A percentile compares a stretch with the other conserved stretches of the same genome.
Evolutionary conservation across 2,888 invertebrate genomes (phyloP).

Genomic region (Cepaea hortensis): DNA sequence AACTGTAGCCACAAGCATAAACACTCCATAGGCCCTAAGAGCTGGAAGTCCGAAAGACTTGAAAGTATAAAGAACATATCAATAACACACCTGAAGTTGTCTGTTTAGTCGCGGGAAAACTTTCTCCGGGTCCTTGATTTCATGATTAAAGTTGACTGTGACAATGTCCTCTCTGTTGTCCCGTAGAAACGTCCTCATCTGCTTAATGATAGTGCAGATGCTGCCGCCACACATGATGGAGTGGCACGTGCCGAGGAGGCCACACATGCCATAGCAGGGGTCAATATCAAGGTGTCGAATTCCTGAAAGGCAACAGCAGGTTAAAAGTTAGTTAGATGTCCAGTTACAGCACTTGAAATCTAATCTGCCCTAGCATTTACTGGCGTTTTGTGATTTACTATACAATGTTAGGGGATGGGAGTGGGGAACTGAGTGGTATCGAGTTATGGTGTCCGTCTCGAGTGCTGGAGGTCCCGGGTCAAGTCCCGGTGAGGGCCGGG

Average conservation of each 20-base stretch:
- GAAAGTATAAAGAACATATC: not conserved
- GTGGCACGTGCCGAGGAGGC: constrained; percentile 49
- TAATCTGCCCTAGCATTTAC: no score
- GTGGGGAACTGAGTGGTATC: no score
- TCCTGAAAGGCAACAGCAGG: constrained; percentile 5
- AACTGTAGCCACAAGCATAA: no score
- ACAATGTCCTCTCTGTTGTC: constrained; percentile 42
- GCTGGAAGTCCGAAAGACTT: no score
- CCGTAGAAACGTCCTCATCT: constrained; percentile 43
- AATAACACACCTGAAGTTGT: constrained; percentile 39
- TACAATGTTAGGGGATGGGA: no score
- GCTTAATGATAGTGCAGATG: constrained; percentile 50
- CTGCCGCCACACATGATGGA: constrained; percentile 48
- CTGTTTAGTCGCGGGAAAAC: constrained; percentile 38
- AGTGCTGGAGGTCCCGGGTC: no score
- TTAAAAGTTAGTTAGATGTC: no score
- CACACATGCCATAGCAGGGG: constrained; percentile 48
- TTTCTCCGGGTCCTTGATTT: constrained; percentile 41
- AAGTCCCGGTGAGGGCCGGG: no score
- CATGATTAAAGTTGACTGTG: constrained; percentile 52
- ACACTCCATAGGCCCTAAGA: no score
- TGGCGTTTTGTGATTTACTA: no score
- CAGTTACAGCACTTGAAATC: no score
- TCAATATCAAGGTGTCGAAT: constrained; percentile 52
- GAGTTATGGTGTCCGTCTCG: no score